These are phyloP conservation scores for Eriosoma lanigerum DNA, from an alignment of 1,140 invertebrate species.

Conservation along the genomic window DNA sequence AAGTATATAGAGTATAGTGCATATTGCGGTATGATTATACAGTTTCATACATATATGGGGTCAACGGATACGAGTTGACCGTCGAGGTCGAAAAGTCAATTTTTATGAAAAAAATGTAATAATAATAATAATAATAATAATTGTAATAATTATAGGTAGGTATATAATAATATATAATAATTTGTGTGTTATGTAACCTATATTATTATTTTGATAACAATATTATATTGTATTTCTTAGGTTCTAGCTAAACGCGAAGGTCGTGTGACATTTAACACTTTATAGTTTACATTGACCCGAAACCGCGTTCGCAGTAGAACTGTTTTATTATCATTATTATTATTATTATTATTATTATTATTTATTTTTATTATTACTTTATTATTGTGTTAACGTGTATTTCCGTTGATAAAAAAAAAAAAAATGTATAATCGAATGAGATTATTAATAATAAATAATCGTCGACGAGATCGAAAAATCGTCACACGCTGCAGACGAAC, in stretches of 20 bases:
- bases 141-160: too few relatives aligned
- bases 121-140: constrained; percentile 35
- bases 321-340: background rate
- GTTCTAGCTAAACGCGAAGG: constrained; percentile 16
- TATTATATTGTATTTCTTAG: background rate
- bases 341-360: constrained; percentile 14
- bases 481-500: too few relatives aligned
- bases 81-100: constrained; percentile 24
- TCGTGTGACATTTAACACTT: constrained; percentile 43
- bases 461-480: too few relatives aligned
- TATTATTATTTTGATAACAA: too few relatives aligned
- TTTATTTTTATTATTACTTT: too few relatives aligned
- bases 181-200: background rate
- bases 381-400: too few relatives aligned
- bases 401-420: too few relatives aligned
- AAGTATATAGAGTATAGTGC: too few relatives aligned
- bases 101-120: background rate
- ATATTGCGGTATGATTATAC: background rate
- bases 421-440: too few relatives aligned
- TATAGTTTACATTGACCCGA: constrained; percentile 8
- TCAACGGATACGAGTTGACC: constrained; percentile 28
- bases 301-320: background rate
- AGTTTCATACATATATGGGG: background rate
- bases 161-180: too few relatives aligned
- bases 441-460: too few relatives aligned